Evolutionary conservation across 1,140 invertebrate genomes (phyloP), one percentile per base, ranked within the genome.

Genomic region (Adelges cooleyi): DNA sequence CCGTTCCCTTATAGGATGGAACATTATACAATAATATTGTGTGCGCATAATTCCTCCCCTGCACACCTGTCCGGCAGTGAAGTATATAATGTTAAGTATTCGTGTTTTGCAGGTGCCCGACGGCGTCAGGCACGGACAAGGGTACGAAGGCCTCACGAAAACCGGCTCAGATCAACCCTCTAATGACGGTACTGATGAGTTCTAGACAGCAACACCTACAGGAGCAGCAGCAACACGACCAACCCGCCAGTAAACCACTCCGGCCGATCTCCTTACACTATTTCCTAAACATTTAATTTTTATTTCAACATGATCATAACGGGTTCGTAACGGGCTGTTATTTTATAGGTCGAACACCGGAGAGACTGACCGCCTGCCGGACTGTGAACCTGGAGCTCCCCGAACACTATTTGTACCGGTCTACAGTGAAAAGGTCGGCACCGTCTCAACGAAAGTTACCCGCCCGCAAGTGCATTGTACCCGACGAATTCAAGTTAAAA

Each of bases 111-210:
- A 62, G 56, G 56, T 62, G 56, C 13, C 42, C 25, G 5, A 6
- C 29, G 29, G 29, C 29, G 29, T 33, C 29, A n/a, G 29, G 29
- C 29, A 11, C 11, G 56, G 27, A 62, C 27, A 62, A 62, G 29
- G 56, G 27, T 25, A 48, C 40, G 27, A 62, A 27, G 44, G 46
- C 46, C 11, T 8, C n/a, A 5, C 42, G 22, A 62, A 62, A 62
- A 62, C 56, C 56, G 8, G 56, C 42, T 62, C 56, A 62, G 27
- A 36, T 62, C 25, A 48, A 62, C 56, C 56, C 56, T 15, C 56
- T 62, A 62, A 62, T 62, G 56, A 62, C 56, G 13, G 2, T 62
- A 15, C 17, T 62, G 56, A 62, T 62, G 56, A 62, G 40, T 48
- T 20, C 42, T 1, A 40, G 56, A 18, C 42, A 40, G 9, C 29